A percentile compares a stretch with the other conserved stretches of the same genome.
Evolutionary conservation across 2,113 vertebrate genomes (phyloP).

Genomic region (Brachypteracias leptosomus): DNA sequence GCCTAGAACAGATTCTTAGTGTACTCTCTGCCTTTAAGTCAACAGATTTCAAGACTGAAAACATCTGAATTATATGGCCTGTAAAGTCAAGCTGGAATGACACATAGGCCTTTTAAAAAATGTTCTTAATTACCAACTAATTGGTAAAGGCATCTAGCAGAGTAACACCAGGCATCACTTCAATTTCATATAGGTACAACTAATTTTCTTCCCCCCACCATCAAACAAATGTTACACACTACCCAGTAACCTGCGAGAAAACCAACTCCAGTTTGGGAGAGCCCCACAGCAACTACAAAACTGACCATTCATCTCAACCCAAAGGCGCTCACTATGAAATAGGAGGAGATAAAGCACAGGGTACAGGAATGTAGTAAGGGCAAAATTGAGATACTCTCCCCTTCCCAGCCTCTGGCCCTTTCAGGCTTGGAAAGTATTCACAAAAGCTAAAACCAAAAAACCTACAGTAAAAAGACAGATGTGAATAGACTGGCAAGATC

Average conservation of each 20-base stretch:
- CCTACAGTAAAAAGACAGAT: not conserved
- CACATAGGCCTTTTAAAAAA: not conserved
- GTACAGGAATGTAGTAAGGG: not conserved
- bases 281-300: not conserved
- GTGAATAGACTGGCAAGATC: not conserved
- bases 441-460: not conserved
- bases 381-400: not conserved
- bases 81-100: not conserved
- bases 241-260: not conserved
- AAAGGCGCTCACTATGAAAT: not conserved
- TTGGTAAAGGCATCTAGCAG: not conserved
- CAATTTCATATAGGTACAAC: not conserved
- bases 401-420: not conserved
- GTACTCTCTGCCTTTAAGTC: not conserved
- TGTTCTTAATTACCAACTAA: not conserved
- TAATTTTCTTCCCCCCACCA: not conserved
- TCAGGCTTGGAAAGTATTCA: not conserved
- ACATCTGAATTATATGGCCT: not conserved
- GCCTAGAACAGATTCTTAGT: not conserved
- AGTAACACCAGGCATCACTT: not conserved
- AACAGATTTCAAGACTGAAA: not conserved
- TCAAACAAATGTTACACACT: not conserved
- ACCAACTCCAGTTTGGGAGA: not conserved
- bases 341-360: not conserved
- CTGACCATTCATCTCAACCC: not conserved